Conservation (phyloP, 2,113 vertebrate species). For the Hucho hucho region DNA sequence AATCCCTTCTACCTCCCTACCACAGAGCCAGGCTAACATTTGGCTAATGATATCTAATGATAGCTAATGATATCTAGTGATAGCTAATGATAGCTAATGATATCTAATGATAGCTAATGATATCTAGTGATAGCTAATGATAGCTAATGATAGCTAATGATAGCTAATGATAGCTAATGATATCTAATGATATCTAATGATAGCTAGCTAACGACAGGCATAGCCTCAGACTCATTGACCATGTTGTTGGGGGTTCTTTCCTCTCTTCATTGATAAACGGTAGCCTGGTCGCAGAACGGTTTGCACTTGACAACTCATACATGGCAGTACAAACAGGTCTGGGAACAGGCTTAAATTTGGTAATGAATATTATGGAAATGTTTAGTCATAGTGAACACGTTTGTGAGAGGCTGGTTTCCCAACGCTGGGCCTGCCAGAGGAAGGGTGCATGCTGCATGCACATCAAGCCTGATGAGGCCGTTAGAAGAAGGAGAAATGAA, state of each 20-base stretch:
- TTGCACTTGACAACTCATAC: too few relatives aligned
- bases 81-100: too few relatives aligned
- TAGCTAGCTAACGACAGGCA: not conserved
- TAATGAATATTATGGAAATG: not conserved
- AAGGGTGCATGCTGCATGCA: too few relatives aligned
- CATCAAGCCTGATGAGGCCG: not conserved
- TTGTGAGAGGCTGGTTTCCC: conserved; percentile 19
- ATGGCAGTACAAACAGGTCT: too few relatives aligned
- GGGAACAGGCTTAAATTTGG: too few relatives aligned
- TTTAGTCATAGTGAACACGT: conserved; percentile 16
- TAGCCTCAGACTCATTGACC: too few relatives aligned
- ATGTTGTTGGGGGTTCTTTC: too few relatives aligned
- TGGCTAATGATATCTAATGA: too few relatives aligned
- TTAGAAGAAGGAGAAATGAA: conserved; percentile 36
- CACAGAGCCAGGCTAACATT: not conserved
- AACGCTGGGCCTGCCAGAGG: not conserved
- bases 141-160: not conserved
- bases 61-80: not conserved
- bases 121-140: too few relatives aligned
- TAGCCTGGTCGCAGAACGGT: too few relatives aligned
- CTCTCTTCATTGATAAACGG: too few relatives aligned
- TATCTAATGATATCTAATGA: not conserved
- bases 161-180: too few relatives aligned
- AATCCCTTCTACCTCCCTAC: not conserved
- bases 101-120: not conserved